Base-by-base conservation (phyloP, 2,797 vertebrate species). In the Eptatretus atami region DNA sequence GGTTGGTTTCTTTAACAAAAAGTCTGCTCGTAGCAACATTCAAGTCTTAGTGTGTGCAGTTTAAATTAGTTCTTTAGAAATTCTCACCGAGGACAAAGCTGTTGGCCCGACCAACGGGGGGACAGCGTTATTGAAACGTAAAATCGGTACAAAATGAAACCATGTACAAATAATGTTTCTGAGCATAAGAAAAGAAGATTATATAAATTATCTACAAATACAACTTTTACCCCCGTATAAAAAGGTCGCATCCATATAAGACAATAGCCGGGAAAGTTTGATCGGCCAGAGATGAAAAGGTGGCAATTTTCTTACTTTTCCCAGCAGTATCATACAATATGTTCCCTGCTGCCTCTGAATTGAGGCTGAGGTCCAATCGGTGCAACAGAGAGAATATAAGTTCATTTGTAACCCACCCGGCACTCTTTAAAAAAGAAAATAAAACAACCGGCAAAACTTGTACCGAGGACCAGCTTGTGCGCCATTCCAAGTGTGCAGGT, bases 171-270 rank as follows among this genome's bases (percentile, higher is more conserved):
- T 61, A 24, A 61, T n/a, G 24, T 24, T 24, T 61, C 15, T 24
- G 15, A 24, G 24, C 57, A 24, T n/a, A n/a, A 61, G n/a, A n/a
- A 61, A 24, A 61, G 24, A 61, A n/a, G 57, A 61, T 61, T n/a
- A 61, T 61, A 61, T n/a, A 61, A 61, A 61, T n/a, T 61, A 61
- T 61, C 57, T 61, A 61, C 57, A 61, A 61, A 61, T 61, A 61
- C 24, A 61, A 61, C 57, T n/a, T n/a, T 61, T 61, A n/a, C 24
- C 57, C 55, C 57, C 24, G 57, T 61, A n/a, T 61, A 24, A 24
- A 61, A 61, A 61, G 24, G 24, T n/a, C n/a, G 57, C 15, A n/a
- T n/a, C n/a, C 57, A 24, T 24, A 24, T 61, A n/a, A 24, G 57
- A 61, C n/a, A 24, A 61, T 61, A n/a, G n/a, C 57, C 57, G 10